A percentile compares a stretch with the other conserved stretches of the same genome.
These are phyloP conservation scores for Neopelma chrysocephalum DNA, from an alignment of 2,797 vertebrate species.

Conservation along the genomic window DNA sequence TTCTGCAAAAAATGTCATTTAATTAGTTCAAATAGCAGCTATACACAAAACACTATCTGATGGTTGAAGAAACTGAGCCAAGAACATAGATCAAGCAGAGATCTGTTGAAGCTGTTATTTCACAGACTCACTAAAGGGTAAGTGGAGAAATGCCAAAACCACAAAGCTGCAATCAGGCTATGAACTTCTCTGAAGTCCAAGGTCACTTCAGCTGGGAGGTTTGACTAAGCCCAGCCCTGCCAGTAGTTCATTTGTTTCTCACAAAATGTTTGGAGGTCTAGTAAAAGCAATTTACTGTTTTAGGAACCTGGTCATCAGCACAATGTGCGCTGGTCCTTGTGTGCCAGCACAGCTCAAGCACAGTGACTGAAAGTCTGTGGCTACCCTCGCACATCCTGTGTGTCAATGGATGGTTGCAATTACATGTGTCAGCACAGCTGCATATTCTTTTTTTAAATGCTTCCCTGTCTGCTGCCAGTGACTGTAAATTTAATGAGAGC, in stretches of 20 bases:
- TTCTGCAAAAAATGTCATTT: not conserved
- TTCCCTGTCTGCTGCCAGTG: slow-evolving; percentile 66
- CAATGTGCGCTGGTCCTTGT: accelerated
- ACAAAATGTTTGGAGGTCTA: not conserved
- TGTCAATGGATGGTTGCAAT: not conserved
- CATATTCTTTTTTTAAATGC: slow-evolving; percentile 44
- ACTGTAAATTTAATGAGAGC: slow-evolving; percentile 77
- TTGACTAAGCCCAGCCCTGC: not conserved
- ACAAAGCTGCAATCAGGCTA: not conserved
- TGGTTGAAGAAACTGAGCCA: not conserved
- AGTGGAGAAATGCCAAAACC: slow-evolving; percentile 27
- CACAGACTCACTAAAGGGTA: not conserved
- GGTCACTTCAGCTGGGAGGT: not conserved
- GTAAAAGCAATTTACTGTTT: not conserved
- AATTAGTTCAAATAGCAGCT: not conserved
- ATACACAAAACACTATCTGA: not conserved
- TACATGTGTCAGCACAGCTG: slow-evolving; percentile 63
- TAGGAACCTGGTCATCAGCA: not conserved
- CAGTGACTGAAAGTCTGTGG: not conserved
- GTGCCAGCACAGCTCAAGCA: not conserved
- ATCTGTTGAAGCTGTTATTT: not conserved
- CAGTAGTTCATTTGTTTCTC: not conserved
- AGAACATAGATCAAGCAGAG: not conserved
- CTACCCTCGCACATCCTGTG: not conserved
- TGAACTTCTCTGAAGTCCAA: slow-evolving; percentile 6